Evolutionary conservation across 2,888 invertebrate species (phyloP).

Genomic region (Drosophila paucipuncta): DNA sequence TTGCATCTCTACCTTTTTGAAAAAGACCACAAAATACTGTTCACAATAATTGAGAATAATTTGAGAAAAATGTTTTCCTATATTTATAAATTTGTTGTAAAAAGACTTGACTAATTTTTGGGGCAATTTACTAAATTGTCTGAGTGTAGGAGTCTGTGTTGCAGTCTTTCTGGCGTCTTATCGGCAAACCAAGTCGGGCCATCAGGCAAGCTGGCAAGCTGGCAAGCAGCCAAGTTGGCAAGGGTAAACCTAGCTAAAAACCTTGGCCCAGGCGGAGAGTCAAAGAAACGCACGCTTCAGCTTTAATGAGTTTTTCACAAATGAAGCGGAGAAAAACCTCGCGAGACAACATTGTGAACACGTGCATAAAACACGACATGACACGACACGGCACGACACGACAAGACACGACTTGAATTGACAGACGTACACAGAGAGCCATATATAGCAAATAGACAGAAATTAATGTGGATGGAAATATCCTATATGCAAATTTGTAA

Average conservation of each 20-base stretch:
- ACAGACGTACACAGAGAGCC: conserved; percentile 3
- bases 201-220: conserved; percentile 35
- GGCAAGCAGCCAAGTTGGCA: conserved; percentile 23
- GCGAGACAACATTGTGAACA: conserved; percentile 27
- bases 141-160: conserved; percentile 1
- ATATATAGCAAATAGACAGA: background rate
- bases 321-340: conserved; percentile 2
- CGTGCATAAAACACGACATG: conserved; percentile 30
- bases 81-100: background rate
- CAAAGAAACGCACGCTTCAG: conserved; percentile 21
- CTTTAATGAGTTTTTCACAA: conserved; percentile 71
- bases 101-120: background rate
- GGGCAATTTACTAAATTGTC: background rate
- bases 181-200: conserved; percentile 68
- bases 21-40: background rate
- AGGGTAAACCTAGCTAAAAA: conserved; percentile 44
- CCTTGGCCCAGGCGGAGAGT: conserved; percentile 72
- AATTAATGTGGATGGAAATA: conserved; percentile 12
- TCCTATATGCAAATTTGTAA: background rate
- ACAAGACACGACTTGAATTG: conserved; percentile 7
- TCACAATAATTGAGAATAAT: background rate
- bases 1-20: background rate
- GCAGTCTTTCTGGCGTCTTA: conserved; percentile 35
- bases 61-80: background rate
- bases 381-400: conserved; percentile 1